These are phyloP conservation scores for Cerastis leucographa DNA, from an alignment of 2,888 invertebrate species.

Conservation along the genomic window DNA sequence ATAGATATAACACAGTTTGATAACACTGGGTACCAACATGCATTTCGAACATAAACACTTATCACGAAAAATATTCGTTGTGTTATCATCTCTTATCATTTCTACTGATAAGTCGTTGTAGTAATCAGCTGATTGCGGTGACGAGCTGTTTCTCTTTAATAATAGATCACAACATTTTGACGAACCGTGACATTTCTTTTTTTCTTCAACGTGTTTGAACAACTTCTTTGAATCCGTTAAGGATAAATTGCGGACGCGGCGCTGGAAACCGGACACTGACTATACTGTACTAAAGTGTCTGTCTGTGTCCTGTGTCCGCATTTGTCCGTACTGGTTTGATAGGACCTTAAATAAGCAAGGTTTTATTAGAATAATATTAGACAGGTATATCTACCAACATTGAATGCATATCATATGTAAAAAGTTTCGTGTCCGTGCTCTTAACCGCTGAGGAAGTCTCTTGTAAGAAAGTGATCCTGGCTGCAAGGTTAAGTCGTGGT, in stretches of 20 bases:
- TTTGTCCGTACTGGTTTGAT: background rate
- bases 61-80: slow-evolving; percentile 50
- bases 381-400: background rate
- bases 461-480: no score
- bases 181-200: slow-evolving; percentile 16
- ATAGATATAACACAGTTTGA: slow-evolving; percentile 46
- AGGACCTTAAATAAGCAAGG: background rate
- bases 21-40: slow-evolving; percentile 29
- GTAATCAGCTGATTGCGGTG: slow-evolving; percentile 60
- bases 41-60: slow-evolving; percentile 39
- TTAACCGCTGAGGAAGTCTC: background rate
- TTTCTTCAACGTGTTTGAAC: background rate
- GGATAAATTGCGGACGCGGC: background rate
- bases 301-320: background rate
- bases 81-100: slow-evolving; percentile 49
- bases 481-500: background rate
- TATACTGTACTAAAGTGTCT: background rate
- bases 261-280: background rate
- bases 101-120: slow-evolving; percentile 33
- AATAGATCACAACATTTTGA: slow-evolving; percentile 46
- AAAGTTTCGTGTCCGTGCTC: background rate
- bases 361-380: background rate
- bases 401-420: background rate
- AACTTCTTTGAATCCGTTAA: background rate
- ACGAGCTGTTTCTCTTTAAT: slow-evolving; percentile 35